phyloP scores from a whole-genome alignment of 2,888 invertebrate genomes.

The Ernsta delagoae region DNA sequence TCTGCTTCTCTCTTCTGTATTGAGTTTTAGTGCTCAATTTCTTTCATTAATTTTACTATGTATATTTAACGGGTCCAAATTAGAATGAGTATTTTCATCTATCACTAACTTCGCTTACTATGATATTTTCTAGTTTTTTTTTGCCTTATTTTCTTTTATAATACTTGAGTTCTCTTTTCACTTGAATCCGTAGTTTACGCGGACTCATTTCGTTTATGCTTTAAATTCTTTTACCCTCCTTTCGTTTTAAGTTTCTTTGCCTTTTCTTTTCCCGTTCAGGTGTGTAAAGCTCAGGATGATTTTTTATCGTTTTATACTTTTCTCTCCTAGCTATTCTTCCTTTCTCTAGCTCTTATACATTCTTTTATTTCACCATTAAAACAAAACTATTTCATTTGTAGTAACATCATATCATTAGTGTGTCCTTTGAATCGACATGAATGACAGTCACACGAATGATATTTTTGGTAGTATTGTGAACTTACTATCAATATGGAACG shows the following conservation, averaged over 20 bases:
- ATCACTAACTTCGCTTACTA: not conserved
- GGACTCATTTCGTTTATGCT: not conserved
- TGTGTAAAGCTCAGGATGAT: not conserved
- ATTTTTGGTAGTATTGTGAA: not conserved
- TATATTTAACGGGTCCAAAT: not conserved
- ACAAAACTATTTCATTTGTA: not conserved
- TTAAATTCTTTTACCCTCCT: not conserved
- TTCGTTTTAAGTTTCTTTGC: constrained; percentile 1
- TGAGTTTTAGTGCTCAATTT: not conserved
- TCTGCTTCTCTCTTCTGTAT: not conserved
- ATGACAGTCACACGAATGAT: not conserved
- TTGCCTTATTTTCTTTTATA: not conserved
- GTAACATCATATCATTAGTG: not conserved
- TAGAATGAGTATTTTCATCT: not conserved
- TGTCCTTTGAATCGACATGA: not conserved
- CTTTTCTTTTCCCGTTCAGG: not conserved
- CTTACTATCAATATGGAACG: not conserved
- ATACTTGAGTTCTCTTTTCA: too few relatives aligned
- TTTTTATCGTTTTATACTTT: not conserved
- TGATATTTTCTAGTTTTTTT: not conserved
- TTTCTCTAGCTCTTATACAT: not conserved
- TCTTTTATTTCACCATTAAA: constrained; percentile 2
- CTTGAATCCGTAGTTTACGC: not conserved
- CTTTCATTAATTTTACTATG: not conserved
- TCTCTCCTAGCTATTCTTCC: not conserved